These are phyloP conservation scores for Phocides pigmalion DNA, from an alignment of 1,140 invertebrate genomes.

Conservation along the genomic window DNA sequence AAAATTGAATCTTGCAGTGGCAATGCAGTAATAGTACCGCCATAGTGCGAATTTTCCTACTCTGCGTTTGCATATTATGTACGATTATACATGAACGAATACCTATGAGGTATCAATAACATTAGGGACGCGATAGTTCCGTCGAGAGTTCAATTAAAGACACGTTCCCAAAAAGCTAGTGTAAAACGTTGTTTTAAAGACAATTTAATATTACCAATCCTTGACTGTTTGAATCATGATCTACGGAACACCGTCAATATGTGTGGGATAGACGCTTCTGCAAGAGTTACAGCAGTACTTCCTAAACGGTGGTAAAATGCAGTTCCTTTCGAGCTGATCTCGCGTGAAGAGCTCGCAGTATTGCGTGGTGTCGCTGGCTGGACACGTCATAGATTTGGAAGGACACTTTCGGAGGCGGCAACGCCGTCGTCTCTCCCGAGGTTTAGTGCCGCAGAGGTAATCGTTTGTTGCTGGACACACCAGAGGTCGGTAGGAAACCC, in stretches of 20 bases:
- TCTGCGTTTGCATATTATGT: too few species aligned
- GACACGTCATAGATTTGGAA: slow-evolving; percentile 44
- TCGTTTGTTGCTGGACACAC: slow-evolving; percentile 85
- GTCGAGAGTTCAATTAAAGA: not conserved
- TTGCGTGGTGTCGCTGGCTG: slow-evolving; percentile 55
- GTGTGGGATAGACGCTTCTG: slow-evolving; percentile 38
- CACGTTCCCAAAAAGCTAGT: not conserved
- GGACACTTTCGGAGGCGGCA: slow-evolving; percentile 61
- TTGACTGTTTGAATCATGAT: not conserved
- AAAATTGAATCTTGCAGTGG: too few species aligned
- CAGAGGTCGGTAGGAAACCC: slow-evolving; percentile 86
- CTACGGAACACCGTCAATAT: slow-evolving; percentile 29
- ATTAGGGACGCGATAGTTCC: too few species aligned
- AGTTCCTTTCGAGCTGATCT: slow-evolving; percentile 82
- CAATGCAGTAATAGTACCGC: too few species aligned
- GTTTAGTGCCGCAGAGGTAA: slow-evolving; percentile 81
- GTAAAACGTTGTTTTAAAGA: not conserved
- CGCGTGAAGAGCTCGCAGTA: slow-evolving; percentile 69
- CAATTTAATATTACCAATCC: not conserved
- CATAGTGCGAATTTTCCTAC: too few species aligned
- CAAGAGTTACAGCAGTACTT: slow-evolving; percentile 85
- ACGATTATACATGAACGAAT: too few species aligned
- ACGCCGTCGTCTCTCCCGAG: slow-evolving; percentile 62
- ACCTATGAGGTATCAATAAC: not conserved
- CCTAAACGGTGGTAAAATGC: slow-evolving; percentile 82